phyloP scores from a whole-genome alignment of 2,797 vertebrate species.

The Muscicapa comitata region DNA sequence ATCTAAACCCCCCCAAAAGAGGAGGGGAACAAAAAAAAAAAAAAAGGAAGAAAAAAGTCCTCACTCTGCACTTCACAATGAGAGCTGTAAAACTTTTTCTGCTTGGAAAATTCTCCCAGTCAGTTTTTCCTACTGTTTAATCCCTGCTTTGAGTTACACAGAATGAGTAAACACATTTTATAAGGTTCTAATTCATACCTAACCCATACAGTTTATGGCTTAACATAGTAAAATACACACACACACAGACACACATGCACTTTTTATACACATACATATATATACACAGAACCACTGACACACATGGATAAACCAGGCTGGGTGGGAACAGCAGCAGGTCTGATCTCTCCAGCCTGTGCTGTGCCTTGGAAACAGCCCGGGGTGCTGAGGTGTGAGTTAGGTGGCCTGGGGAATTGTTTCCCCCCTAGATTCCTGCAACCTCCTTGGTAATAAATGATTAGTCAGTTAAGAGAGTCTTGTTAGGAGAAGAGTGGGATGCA shows the following conservation, averaged over 20 bases:
- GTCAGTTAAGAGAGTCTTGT: not conserved
- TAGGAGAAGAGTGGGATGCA: rapidly evolving
- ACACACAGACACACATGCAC: not conserved
- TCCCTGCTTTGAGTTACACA: conserved; percentile 65
- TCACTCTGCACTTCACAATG: conserved; percentile 64
- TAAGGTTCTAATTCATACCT: conserved; percentile 75
- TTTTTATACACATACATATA: not conserved
- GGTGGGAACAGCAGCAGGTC: not conserved
- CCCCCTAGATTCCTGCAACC: not conserved
- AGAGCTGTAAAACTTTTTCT: conserved; percentile 70
- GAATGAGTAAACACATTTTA: conserved; percentile 74
- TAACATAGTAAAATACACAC: conserved; percentile 53
- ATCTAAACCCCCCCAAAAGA: rapidly evolving
- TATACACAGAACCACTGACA: not conserved
- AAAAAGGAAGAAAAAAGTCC: not conserved
- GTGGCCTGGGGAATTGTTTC: not conserved
- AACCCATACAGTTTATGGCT: conserved; percentile 65
- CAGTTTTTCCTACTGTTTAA: conserved; percentile 79
- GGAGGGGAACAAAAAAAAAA: not conserved
- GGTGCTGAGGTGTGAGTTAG: not conserved
- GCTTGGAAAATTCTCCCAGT: conserved; percentile 67
- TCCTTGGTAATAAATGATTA: not conserved
- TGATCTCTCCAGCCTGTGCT: not conserved
- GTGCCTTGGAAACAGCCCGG: not conserved
- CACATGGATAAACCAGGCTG: not conserved